Evolutionary conservation across 2,888 invertebrate species (phyloP).

Genomic region (Conops quadrifasciatus): DNA sequence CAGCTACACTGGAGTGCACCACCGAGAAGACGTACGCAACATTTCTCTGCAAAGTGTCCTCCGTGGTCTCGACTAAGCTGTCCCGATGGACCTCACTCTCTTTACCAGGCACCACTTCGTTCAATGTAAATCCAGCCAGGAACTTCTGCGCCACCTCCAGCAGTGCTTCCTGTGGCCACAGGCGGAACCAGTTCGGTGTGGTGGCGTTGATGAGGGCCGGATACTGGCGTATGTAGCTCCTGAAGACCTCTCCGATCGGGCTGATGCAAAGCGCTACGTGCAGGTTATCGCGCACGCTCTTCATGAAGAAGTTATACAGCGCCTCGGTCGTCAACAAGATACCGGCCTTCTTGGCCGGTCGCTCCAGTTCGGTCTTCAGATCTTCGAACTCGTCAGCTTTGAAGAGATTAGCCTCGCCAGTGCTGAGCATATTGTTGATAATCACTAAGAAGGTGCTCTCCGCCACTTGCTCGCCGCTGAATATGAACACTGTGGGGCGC

Average conservation of each 20-base stretch:
- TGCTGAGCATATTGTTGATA: conserved; percentile 86
- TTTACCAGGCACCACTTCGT: conserved; percentile 74
- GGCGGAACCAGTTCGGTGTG: conserved; percentile 89
- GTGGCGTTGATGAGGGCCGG: conserved; percentile 88
- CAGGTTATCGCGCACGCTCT: conserved; percentile 77
- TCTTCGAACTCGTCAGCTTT: conserved; percentile 90
- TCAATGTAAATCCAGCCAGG: conserved; percentile 76
- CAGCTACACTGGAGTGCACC: conserved; percentile 83
- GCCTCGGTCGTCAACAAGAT: conserved; percentile 73
- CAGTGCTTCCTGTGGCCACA: conserved; percentile 88
- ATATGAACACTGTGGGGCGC: conserved; percentile 80
- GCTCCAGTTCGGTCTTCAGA: conserved; percentile 54
- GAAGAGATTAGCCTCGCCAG: conserved; percentile 89
- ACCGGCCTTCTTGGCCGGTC: conserved; percentile 54
- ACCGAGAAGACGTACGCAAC: conserved; percentile 81
- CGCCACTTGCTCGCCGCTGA: conserved; percentile 85
- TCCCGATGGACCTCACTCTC: conserved; percentile 54
- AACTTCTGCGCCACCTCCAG: conserved; percentile 90
- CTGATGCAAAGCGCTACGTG: conserved; percentile 88
- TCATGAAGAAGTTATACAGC: conserved; percentile 79
- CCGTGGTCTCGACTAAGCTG: conserved; percentile 61
- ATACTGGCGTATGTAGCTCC: conserved; percentile 84
- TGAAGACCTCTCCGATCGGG: conserved; percentile 85
- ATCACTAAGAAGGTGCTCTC: conserved; percentile 88
- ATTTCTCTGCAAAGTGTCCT: conserved; percentile 72